Evolutionary conservation across 2,113 vertebrate species (phyloP).

Genomic region (Syngnathus floridae): DNA sequence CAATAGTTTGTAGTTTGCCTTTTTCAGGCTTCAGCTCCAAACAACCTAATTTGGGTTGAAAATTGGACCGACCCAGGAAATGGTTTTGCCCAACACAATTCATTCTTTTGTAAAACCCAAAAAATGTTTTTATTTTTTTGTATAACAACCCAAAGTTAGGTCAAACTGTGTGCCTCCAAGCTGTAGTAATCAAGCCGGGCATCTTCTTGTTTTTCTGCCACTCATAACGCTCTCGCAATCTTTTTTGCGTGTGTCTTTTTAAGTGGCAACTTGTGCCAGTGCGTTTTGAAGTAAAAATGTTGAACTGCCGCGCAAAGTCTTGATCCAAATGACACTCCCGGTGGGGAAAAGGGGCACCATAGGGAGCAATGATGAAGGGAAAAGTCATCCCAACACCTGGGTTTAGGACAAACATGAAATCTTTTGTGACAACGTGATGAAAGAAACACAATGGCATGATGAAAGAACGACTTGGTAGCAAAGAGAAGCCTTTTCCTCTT

Average conservation of each 20-base stretch:
- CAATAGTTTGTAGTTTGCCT: too few species aligned
- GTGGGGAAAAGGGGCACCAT: constrained; percentile 19
- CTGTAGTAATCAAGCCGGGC: not conserved
- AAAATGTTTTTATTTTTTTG: too few species aligned
- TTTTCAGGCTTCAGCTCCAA: too few species aligned
- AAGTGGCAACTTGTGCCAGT: not conserved
- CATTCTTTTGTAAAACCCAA: too few species aligned
- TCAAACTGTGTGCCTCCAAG: not conserved
- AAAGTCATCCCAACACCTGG: constrained; percentile 23
- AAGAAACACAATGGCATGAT: constrained; percentile 56
- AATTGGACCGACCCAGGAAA: too few species aligned
- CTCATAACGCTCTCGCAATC: not conserved
- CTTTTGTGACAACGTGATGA: constrained; percentile 38
- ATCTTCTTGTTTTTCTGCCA: not conserved
- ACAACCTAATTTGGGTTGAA: too few species aligned
- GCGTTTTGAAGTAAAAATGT: not conserved
- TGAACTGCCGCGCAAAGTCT: constrained; percentile 2
- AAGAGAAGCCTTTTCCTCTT: constrained; percentile 56
- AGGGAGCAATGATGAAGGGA: constrained; percentile 12
- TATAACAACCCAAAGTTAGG: not conserved
- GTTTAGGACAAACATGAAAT: constrained; percentile 34
- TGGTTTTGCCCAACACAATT: too few species aligned
- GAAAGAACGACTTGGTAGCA: constrained; percentile 51
- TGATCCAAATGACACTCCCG: constrained; percentile 28
- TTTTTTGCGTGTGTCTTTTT: not conserved